A percentile compares a stretch with the other conserved stretches of the same genome.
These are phyloP conservation scores for Pandemis cinnamomeana DNA, from an alignment of 2,888 invertebrate species.

Conservation along the genomic window DNA sequence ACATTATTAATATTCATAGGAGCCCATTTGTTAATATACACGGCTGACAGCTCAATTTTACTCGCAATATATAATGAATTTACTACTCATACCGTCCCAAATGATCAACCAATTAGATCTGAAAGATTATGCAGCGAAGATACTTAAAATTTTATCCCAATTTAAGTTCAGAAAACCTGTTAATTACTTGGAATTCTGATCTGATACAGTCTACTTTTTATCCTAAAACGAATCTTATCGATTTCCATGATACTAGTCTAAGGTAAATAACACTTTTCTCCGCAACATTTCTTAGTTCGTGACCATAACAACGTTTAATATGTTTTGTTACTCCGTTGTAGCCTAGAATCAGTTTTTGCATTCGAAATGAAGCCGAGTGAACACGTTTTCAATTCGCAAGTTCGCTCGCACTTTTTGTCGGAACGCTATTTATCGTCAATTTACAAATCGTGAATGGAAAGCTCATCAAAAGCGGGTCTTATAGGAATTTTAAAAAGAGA, in stretches of 20 bases:
- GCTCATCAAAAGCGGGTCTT: slow-evolving; percentile 57
- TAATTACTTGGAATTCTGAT: slow-evolving; percentile 28
- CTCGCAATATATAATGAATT: slow-evolving; percentile 57
- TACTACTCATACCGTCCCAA: slow-evolving; percentile 48
- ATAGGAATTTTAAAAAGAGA: slow-evolving; percentile 58
- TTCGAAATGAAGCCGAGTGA: slow-evolving; percentile 54
- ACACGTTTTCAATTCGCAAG: slow-evolving; percentile 65
- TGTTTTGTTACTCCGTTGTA: slow-evolving; percentile 27
- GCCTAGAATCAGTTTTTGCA: slow-evolving; percentile 34
- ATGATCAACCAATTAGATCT: slow-evolving; percentile 59
- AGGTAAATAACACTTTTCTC: slow-evolving; percentile 11
- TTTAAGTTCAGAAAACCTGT: slow-evolving; percentile 10
- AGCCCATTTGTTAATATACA: slow-evolving; percentile 78
- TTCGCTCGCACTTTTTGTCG: slow-evolving; percentile 62
- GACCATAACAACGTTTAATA: slow-evolving; percentile 23
- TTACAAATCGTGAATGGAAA: slow-evolving; percentile 64
- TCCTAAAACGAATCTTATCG: slow-evolving; percentile 11
- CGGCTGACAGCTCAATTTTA: slow-evolving; percentile 80
- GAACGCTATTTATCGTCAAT: slow-evolving; percentile 58
- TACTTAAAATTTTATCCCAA: slow-evolving; percentile 31
- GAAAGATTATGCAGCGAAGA: slow-evolving; percentile 44
- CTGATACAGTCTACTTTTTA: slow-evolving; percentile 5
- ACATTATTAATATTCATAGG: slow-evolving; percentile 81
- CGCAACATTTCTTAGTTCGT: slow-evolving; percentile 15
- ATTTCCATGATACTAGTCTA: slow-evolving; percentile 4